Evolutionary conservation across 2,888 invertebrate genomes (phyloP).

Genomic region (Tetranychus truncatus): DNA sequence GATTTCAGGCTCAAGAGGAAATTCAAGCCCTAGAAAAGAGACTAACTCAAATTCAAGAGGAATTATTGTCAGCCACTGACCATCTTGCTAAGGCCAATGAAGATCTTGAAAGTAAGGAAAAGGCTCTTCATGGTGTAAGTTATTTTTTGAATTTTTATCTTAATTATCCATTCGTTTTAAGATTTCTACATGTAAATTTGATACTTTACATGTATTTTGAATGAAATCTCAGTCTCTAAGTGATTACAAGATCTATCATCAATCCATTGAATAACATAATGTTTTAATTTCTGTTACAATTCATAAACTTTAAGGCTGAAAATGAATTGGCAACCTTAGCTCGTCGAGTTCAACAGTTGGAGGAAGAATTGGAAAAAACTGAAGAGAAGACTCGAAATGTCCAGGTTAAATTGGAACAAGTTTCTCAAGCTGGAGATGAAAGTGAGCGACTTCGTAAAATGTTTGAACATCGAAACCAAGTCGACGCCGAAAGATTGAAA

Average conservation of each 20-base stretch:
- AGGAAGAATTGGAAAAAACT: constrained; percentile 97
- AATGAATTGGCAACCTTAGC: constrained; percentile 95
- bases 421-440: constrained; percentile 98
- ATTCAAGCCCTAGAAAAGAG: constrained; percentile 95
- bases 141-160: background rate
- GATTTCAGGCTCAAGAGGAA: constrained; percentile 48
- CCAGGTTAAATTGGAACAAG: constrained; percentile 93
- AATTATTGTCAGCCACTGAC: constrained; percentile 94
- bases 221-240: no score
- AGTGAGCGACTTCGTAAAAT: constrained; percentile 97
- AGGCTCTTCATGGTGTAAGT: constrained; percentile 12
- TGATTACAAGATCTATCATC: no score
- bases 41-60: constrained; percentile 96
- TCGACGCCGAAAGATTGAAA: constrained; percentile 99
- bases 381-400: constrained; percentile 91
- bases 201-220: no score
- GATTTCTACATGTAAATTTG: constrained; percentile 11
- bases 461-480: constrained; percentile 97
- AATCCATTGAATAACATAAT: background rate
- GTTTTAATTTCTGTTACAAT: background rate
- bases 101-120: constrained; percentile 83
- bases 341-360: constrained; percentile 93
- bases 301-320: constrained; percentile 47
- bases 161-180: background rate
- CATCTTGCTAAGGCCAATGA: constrained; percentile 80